These are phyloP conservation scores for Tridacna gigas DNA, from an alignment of 2,888 invertebrate species.

Conservation along the genomic window DNA sequence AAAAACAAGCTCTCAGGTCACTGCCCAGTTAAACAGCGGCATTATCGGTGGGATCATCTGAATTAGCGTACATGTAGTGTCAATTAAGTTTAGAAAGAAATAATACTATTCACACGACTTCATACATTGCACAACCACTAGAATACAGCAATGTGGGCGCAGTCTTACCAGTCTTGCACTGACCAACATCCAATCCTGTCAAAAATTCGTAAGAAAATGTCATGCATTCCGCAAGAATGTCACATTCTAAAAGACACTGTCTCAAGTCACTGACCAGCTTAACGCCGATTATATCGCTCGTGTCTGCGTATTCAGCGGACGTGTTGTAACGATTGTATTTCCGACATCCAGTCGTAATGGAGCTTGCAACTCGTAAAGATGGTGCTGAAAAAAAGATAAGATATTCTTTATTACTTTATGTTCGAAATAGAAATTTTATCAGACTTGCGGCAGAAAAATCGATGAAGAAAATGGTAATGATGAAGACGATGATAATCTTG, in stretches of 20 bases:
- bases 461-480: too few species aligned
- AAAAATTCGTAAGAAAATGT: not conserved
- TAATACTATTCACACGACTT: not conserved
- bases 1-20: too few species aligned
- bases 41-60: too few species aligned
- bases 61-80: too few species aligned
- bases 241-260: conserved; percentile 18
- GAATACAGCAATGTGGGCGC: not conserved
- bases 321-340: not conserved
- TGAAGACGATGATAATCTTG: too few species aligned
- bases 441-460: too few species aligned
- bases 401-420: not conserved
- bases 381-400: not conserved
- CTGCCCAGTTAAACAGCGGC: too few species aligned
- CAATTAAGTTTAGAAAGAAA: too few species aligned
- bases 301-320: not conserved
- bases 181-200: not conserved
- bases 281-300: not conserved
- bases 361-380: not conserved
- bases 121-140: not conserved
- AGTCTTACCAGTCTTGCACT: not conserved
- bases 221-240: not conserved
- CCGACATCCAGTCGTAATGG: not conserved
- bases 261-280: conserved; percentile 11
- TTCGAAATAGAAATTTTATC: too few species aligned